Evolutionary conservation across 2,797 vertebrate species (phyloP).

Genomic region (Melanogrammus aeglefinus): DNA sequence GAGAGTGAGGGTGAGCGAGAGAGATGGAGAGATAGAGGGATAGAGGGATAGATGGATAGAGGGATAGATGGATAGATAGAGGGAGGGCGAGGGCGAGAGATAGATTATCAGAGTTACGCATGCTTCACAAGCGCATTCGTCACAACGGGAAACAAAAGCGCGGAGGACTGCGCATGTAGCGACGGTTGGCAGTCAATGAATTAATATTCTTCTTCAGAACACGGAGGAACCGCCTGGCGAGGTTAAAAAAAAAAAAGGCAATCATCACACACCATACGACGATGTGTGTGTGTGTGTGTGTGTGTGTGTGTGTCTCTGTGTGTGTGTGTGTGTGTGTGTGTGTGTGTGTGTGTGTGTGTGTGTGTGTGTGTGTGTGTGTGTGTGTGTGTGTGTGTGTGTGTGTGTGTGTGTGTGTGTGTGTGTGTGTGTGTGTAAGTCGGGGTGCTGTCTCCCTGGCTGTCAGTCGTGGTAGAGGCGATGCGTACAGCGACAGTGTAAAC

Average conservation of each 20-base stretch:
- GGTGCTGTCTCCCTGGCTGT: background rate
- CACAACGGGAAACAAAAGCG: conserved; percentile 20
- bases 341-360: conserved; percentile 58
- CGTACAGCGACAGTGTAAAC: conserved; percentile 53
- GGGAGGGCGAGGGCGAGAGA: background rate
- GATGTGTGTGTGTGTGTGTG: conserved; percentile 56
- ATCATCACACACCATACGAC: conserved; percentile 47
- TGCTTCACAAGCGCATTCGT: conserved; percentile 29
- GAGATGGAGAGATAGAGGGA: conserved; percentile 8
- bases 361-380: conserved; percentile 42
- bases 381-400: too few species aligned
- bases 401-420: background rate
- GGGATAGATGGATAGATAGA: background rate
- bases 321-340: conserved; percentile 58
- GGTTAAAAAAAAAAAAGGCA: conserved; percentile 19
- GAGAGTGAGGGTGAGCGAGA: background rate
- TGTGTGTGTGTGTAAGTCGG: background rate
- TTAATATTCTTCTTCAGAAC: conserved; percentile 38
- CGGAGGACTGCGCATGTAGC: conserved; percentile 15
- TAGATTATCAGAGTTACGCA: conserved; percentile 17
- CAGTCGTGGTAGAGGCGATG: background rate
- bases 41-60: too few species aligned
- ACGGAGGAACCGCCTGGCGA: conserved; percentile 33
- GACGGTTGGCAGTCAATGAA: background rate
- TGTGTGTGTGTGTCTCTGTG: conserved; percentile 44